Evolutionary conservation across 2,113 vertebrate species (phyloP).

Genomic region (Copsychus sechellarum): DNA sequence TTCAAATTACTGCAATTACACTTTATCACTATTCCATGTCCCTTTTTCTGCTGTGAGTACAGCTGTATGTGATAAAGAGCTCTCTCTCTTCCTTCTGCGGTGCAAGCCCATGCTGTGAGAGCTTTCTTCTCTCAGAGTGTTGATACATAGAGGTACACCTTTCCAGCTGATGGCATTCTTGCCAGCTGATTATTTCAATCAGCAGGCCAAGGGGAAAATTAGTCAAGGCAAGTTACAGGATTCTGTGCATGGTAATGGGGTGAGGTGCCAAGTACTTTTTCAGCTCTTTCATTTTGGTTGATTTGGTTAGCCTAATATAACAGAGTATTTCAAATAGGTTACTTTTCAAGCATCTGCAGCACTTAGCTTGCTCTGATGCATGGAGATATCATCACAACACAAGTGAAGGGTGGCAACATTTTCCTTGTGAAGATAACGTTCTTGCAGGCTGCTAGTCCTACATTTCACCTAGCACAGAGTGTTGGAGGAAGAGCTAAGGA

Average conservation of each 20-base stretch:
- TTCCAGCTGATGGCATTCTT: background rate
- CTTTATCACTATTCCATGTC: background rate
- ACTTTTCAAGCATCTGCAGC: background rate
- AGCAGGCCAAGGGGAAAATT: background rate
- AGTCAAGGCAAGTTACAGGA: background rate
- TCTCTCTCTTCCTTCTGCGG: background rate
- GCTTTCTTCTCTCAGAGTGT: background rate
- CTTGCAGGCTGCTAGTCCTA: background rate
- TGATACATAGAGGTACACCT: background rate
- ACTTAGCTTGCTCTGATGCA: background rate
- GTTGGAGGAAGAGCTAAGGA: background rate
- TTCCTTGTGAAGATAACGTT: background rate
- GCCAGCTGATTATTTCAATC: background rate
- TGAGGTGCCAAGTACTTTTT: background rate
- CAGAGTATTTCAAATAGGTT: background rate
- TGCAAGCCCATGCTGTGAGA: rapidly evolving
- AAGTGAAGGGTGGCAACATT: background rate
- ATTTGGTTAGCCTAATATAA: background rate
- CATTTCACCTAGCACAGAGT: background rate
- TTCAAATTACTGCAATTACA: background rate
- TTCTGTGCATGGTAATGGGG: background rate
- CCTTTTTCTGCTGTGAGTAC: background rate
- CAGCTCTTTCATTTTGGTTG: background rate
- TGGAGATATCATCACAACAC: background rate
- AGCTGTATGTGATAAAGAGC: background rate